Evolutionary conservation across 2,888 invertebrate genomes (phyloP).

Genomic region (Portevinia maculata): DNA sequence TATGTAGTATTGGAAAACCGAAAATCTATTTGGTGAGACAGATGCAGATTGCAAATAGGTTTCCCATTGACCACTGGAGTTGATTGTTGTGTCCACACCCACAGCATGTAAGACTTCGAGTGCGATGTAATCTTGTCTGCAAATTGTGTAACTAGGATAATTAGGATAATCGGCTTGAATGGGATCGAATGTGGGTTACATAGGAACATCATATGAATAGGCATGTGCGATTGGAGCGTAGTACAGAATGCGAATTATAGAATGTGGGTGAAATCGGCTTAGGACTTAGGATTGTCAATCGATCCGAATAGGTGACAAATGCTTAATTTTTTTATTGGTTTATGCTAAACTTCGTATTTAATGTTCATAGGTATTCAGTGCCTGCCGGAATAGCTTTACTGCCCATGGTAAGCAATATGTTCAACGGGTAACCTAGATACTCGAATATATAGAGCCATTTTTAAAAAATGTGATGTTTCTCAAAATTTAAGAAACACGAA

Average conservation of each 20-base stretch:
- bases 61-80: constrained; percentile 70
- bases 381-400: too few species aligned
- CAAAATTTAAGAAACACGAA: too few species aligned
- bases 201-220: constrained; percentile 24
- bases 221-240: background rate
- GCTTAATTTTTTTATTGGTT: constrained; percentile 62
- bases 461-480: too few species aligned
- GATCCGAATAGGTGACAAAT: constrained; percentile 43
- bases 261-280: constrained; percentile 67
- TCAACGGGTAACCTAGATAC: too few species aligned
- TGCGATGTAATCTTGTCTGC: constrained; percentile 70
- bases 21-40: constrained; percentile 48
- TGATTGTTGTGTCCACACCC: constrained; percentile 72
- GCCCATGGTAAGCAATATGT: too few species aligned
- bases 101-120: constrained; percentile 49
- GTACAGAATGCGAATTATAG: constrained; percentile 32
- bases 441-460: too few species aligned
- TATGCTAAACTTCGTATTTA: background rate
- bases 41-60: constrained; percentile 57
- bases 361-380: too few species aligned
- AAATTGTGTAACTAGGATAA: constrained; percentile 74
- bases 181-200: constrained; percentile 52
- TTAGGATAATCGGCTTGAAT: constrained; percentile 72
- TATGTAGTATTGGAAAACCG: constrained; percentile 68
- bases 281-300: constrained; percentile 32